Percentiles rank a stretch among this genome's conserved stretches.
These are phyloP conservation scores for Cantharis rufa DNA, from an alignment of 2,888 invertebrate species.

Conservation along the genomic window DNA sequence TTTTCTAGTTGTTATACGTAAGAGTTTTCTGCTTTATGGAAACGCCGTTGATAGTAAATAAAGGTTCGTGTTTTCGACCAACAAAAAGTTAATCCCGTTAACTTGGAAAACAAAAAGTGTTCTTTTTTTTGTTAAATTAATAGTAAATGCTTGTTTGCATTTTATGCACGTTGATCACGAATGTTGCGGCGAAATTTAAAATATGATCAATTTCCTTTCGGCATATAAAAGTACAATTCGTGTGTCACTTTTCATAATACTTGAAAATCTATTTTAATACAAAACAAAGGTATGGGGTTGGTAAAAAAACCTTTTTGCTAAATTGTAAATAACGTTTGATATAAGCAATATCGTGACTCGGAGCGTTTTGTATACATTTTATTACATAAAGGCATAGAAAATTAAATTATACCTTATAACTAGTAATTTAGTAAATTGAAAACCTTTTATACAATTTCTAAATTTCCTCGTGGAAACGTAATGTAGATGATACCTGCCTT, in stretches of 20 bases:
- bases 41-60: background rate
- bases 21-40: background rate
- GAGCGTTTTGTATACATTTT: conserved; percentile 24
- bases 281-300: background rate
- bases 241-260: background rate
- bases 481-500: background rate
- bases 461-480: conserved; percentile 1
- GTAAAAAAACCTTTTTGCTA: conserved; percentile 19
- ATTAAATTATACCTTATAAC: conserved; percentile 25
- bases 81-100: conserved; percentile 17
- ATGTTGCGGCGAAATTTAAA: background rate
- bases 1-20: background rate
- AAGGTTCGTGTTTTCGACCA: conserved; percentile 11
- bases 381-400: conserved; percentile 23
- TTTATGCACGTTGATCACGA: conserved; percentile 16
- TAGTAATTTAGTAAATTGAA: conserved; percentile 26
- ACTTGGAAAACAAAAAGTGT: conserved; percentile 12
- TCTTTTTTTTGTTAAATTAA: conserved; percentile 19
- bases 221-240: background rate
- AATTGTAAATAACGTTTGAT: conserved; percentile 20
- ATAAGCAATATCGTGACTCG: conserved; percentile 20
- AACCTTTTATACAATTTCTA: conserved; percentile 20
- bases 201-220: background rate
- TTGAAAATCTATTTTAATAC: background rate
- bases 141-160: conserved; percentile 8